phyloP scores from a whole-genome alignment of 2,113 vertebrate species.

The Ibidorhyncha struthersii region DNA sequence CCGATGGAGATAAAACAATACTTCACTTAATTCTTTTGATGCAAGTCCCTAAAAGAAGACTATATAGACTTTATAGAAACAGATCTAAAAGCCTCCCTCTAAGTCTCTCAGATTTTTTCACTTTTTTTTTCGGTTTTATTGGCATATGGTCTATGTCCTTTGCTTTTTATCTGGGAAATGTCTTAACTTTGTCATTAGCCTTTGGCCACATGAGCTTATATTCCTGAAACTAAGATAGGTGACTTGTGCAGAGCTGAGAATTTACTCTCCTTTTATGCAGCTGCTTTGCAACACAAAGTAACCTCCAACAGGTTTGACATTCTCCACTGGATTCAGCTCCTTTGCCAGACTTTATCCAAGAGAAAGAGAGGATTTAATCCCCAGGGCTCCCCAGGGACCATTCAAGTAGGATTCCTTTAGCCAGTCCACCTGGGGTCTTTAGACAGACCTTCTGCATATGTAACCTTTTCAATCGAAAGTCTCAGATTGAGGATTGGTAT shows the following conservation, averaged over 20 bases:
- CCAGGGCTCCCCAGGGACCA: background rate
- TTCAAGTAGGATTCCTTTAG: background rate
- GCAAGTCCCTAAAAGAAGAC: background rate
- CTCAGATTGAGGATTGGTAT: background rate
- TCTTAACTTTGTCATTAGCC: background rate
- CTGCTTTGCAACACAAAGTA: constrained; percentile 46
- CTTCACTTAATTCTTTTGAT: background rate
- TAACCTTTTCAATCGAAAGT: background rate
- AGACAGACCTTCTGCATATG: background rate
- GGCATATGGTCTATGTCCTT: background rate
- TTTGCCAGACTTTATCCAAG: background rate
- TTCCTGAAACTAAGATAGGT: background rate
- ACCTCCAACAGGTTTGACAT: constrained; percentile 14
- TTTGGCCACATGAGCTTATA: background rate
- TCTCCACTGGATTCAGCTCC: background rate
- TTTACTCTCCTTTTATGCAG: background rate
- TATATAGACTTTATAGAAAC: background rate
- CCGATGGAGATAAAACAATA: background rate
- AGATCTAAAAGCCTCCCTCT: background rate
- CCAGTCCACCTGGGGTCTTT: background rate
- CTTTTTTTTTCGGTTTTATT: background rate
- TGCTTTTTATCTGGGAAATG: background rate
- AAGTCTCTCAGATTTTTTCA: background rate
- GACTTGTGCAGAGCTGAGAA: constrained; percentile 9
- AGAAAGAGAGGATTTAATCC: constrained; percentile 1